A percentile compares a stretch with the other conserved stretches of the same genome.
These are phyloP conservation scores for Lagorchestes hirsutus DNA, from an alignment of 2,797 vertebrate species.

Conservation along the genomic window DNA sequence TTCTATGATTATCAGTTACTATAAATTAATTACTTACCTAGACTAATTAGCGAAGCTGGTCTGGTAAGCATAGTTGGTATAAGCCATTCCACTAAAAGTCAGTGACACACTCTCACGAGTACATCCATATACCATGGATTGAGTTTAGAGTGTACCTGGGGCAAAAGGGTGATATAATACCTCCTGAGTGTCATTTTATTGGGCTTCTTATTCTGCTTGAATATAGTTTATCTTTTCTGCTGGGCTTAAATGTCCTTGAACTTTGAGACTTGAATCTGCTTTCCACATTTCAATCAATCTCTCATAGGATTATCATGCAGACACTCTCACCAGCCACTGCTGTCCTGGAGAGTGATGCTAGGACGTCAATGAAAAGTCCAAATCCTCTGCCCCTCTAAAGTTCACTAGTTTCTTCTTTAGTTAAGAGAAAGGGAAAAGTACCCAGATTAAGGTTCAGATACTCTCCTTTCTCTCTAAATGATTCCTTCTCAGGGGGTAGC, in stretches of 20 bases:
- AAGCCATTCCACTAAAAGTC: neutral
- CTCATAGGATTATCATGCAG: neutral
- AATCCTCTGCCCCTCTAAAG: neutral
- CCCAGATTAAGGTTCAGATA: neutral
- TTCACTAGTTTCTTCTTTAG: neutral
- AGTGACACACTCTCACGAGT: neutral
- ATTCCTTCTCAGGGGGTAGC: neutral
- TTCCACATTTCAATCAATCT: neutral
- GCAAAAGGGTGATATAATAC: neutral
- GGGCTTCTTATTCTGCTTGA: neutral
- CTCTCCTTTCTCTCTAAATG: neutral
- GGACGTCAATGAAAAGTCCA: neutral
- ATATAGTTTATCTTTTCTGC: neutral
- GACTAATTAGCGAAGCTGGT: neutral
- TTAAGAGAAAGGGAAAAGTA: neutral
- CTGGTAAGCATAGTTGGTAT: neutral
- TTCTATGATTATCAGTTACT: neutral
- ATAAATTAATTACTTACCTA: neutral
- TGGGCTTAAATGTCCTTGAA: neutral
- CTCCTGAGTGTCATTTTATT: neutral
- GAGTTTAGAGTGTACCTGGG: neutral
- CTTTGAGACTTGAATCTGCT: neutral
- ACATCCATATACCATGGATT: neutral
- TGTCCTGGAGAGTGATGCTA: neutral
- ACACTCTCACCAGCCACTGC: neutral